phyloP scores from a whole-genome alignment of 2,797 vertebrate genomes.

The Mastacembelus armatus region DNA sequence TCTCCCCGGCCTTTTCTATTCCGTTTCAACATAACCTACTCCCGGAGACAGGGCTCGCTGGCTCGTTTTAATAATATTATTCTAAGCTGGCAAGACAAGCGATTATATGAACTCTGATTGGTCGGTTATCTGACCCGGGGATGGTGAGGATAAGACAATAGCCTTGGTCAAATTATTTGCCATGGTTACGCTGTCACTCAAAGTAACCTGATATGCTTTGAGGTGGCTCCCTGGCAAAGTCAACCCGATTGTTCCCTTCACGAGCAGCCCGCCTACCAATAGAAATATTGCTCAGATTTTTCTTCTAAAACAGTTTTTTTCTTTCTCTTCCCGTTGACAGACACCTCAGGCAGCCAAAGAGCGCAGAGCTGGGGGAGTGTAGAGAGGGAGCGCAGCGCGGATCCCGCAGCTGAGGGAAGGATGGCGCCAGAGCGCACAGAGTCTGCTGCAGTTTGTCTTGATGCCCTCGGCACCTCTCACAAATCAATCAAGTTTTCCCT shows the following conservation, averaged over 20 bases:
- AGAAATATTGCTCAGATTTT: conserved; percentile 85
- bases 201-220: conserved; percentile 94
- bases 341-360: conserved; percentile 83
- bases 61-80: conserved; percentile 98
- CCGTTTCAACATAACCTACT: conserved; percentile 86
- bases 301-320: conserved; percentile 70
- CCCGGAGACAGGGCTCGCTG: conserved; percentile 81
- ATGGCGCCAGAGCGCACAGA: conserved; percentile 80
- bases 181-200: conserved; percentile 99
- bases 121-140: conserved; percentile 98
- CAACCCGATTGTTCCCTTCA: conserved; percentile 91
- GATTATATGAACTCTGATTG: conserved; percentile 98
- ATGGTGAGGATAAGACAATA: conserved; percentile 99
- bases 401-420: conserved; percentile 68
- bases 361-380: conserved; percentile 48
- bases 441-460: conserved; percentile 38
- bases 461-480: conserved; percentile 37
- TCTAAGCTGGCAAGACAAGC: conserved; percentile 97
- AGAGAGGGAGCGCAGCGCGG: conserved; percentile 41
- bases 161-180: conserved; percentile 99
- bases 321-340: conserved; percentile 76
- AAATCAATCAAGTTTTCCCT: conserved; percentile 41
- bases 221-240: conserved; percentile 92
- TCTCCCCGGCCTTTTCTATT: conserved; percentile 82
- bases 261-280: conserved; percentile 85